Evolutionary conservation across 2,888 invertebrate species (phyloP).

Genomic region (Protula sp.): DNA sequence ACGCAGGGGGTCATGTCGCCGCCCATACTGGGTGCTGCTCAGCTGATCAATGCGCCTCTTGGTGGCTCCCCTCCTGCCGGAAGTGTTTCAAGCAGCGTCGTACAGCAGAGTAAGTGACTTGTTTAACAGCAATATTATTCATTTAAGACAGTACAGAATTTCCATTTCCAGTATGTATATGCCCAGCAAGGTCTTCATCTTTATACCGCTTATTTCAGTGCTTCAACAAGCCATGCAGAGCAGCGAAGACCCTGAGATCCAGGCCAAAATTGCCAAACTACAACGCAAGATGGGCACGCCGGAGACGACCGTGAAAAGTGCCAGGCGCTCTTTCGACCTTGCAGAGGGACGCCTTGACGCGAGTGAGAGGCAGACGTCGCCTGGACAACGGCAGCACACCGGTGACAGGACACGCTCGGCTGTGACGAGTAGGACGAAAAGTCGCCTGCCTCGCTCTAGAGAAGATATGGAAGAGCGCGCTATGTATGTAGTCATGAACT

Average conservation of each 20-base stretch:
- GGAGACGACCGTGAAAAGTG: too few species aligned
- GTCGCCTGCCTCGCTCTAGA: background rate
- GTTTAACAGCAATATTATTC: too few species aligned
- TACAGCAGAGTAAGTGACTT: constrained; percentile 69
- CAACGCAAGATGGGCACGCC: constrained; percentile 61
- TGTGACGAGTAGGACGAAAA: background rate
- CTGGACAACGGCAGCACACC: too few species aligned
- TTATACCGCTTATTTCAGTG: constrained; percentile 66
- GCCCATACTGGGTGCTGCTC: too few species aligned
- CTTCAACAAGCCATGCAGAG: constrained; percentile 88
- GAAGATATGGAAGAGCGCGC: background rate
- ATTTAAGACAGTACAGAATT: too few species aligned
- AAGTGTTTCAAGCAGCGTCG: constrained; percentile 88
- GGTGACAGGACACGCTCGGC: background rate
- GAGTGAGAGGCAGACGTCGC: background rate
- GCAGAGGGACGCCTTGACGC: background rate
- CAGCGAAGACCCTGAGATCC: constrained; percentile 84
- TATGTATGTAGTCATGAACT: too few species aligned
- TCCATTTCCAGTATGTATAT: too few species aligned
- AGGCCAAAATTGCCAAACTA: constrained; percentile 81
- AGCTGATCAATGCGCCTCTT: too few species aligned
- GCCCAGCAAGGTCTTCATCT: too few species aligned
- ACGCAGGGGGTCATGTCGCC: too few species aligned
- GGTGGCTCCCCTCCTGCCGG: constrained; percentile 61
- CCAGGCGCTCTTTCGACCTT: background rate